Base-by-base conservation (phyloP, 2,113 vertebrate genomes). In the Procavia capensis region DNA sequence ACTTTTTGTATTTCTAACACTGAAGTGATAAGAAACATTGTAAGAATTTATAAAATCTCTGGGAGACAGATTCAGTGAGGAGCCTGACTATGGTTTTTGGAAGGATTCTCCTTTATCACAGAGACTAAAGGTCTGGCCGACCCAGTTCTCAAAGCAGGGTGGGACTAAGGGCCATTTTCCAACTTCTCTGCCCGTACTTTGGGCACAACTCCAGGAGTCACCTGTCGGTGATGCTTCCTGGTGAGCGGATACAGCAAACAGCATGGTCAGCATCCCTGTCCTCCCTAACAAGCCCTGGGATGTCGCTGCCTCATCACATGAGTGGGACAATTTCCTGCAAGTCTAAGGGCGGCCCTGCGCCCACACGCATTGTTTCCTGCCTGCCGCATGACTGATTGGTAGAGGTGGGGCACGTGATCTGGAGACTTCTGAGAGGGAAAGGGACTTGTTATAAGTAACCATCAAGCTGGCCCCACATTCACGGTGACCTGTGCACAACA, bases 201-300 rank as follows among this genome's bases (percentile, higher is more conserved):
- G 27, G 27, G 39, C 78, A 25, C 20, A n/a, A 27, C 29, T 6
- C 6, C 9, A 0, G 39, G 47, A 7, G 4, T 1, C 31, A 5
- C 22, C n/a, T 16, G 45, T 27, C 47, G 2, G 3, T 6, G 25
- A 10, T 36, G 41, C 16, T 7, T 43, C 29, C 29, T 54, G 0
- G 0, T 9, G 57, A 50, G 29, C 31, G 9, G 16, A 20, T 1
- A 0, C 0, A 1, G 34, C 36, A 0, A 0, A 29, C 16, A 0
- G 7, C 2, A 3, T 1, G 6, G 2, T 13, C 29, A 24, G 59
- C 22, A 9, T 24, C 3, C 9, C 34, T 68, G 0, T 1, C 19
- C 0, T 3, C 3, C 43, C 3, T 31, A 7, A 59, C 0, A 0
- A n/a, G 19, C 25, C 19, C 39, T 39, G 34, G 86, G 57, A 41